Base-by-base conservation (phyloP, 37 sponge, comb jelly and placozoan species). In the Ephydatia muelleri region DNA sequence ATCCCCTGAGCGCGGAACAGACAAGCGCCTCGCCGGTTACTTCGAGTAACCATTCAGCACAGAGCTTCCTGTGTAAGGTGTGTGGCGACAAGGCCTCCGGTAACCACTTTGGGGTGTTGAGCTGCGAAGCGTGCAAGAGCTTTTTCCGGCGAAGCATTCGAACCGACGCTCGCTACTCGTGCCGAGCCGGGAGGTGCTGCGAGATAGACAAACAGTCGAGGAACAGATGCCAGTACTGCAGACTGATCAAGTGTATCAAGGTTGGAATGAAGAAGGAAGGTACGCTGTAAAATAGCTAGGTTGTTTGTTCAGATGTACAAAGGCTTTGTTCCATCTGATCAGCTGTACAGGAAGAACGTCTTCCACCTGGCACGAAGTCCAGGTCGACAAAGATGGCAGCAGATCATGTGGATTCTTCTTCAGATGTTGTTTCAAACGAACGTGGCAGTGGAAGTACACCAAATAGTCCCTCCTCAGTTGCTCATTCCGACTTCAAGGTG, bases 331-430 rank as follows among this genome's bases (percentile, higher is more conserved):
- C 64, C 35, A 31, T 48, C 31, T 68, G n/a, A 64, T 26, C 65
- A 88, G 88, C 88, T 49, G 88, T 88, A 6, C 88, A 88, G 32
- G 88, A 88, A 9, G 88, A 82, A 35, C 73, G 88, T 26, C 82
- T 49, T 70, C 81, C 87, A 26, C n/a, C 38, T 25, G 43, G 43
- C 6, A 43, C 3, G 6, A 43, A 43, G 43, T 43, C 43, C 43
- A 43, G 6, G 43, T 43, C 43, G 3, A 6, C 43, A 43, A 43
- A 43, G 43, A 43, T 43, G 43, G n/a, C n/a, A n/a, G n/a, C n/a
- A n/a, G 43, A 43, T 43, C 6, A 43, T 3, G 43, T 43, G 43
- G 43, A 43, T 3, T 43, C 43, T 6, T 9, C 43, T 6, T 6
- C 43, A 43, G 43, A 43, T 43, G 43, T 43, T 6, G 6, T 6